phyloP scores from a whole-genome alignment of 2,888 invertebrate species.

The Microctonus aethiopoides region DNA sequence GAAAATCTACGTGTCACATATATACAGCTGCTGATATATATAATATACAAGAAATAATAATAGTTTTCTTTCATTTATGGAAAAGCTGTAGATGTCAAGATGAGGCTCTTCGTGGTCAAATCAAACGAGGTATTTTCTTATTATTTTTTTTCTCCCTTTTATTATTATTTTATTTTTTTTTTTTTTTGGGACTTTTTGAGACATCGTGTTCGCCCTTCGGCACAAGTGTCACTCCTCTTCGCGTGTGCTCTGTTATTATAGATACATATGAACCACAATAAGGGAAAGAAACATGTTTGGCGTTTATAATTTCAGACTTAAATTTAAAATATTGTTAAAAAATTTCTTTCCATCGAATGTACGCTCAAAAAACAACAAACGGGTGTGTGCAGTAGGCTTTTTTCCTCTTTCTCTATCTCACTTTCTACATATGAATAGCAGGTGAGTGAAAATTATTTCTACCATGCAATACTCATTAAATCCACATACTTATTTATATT shows the following conservation, averaged over 20 bases:
- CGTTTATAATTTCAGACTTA: slow-evolving; percentile 53
- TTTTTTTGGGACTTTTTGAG: background rate
- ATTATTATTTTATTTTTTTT: background rate
- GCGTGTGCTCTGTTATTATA: slow-evolving; percentile 52
- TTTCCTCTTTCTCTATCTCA: background rate
- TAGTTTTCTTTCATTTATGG: too few species aligned
- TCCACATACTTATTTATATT: too few species aligned
- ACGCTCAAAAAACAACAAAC: background rate
- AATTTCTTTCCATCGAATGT: background rate
- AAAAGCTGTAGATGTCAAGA: too few species aligned
- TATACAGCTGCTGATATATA: too few species aligned
- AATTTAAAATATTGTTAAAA: slow-evolving; percentile 30
- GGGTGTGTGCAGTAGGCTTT: background rate
- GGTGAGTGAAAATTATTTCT: background rate
- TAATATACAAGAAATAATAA: too few species aligned
- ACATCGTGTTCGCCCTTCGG: slow-evolving; percentile 18
- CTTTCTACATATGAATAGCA: background rate
- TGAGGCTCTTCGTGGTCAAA: too few species aligned
- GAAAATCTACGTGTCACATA: too few species aligned
- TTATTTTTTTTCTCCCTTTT: background rate
- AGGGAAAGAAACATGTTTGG: slow-evolving; percentile 54
- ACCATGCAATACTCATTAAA: background rate
- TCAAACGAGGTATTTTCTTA: background rate
- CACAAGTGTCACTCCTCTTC: slow-evolving; percentile 42
- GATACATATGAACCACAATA: background rate